Evolutionary conservation across 2,113 vertebrate genomes (phyloP), one percentile per base, ranked within the genome.

Genomic region (Merops nubicus): DNA sequence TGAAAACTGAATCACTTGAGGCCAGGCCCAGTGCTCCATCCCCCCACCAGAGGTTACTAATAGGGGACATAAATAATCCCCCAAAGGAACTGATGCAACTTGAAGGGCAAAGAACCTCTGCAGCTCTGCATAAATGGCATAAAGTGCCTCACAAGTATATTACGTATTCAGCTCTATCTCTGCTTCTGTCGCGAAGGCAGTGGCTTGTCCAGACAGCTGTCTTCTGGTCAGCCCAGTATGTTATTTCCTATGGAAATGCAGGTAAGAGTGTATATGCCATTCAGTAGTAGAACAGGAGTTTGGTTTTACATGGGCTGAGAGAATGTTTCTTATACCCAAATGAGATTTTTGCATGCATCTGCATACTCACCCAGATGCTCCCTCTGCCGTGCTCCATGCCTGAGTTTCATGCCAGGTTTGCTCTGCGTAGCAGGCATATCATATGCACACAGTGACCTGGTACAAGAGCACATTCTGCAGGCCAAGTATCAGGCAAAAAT

Each of bases 371-470:
- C 73, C 93, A 89, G 82, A 50, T 11, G 13, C 33, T 96, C 91
- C 75, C 94, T 73, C 95, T 94, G 91, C 74, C 1, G 79, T 88
- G 87, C 93, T 97, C 87, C 87, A 91, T 93, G 93, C 93, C 94
- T 62, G 86, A 88, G 85, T 67, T 65, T 86, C 80, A 75, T 38
- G 74, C 78, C 73, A 8, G 11, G 62, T 77, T 95, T 43, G 67
- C 92, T 73, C 91, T 93, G 95, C 60, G 25, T 65, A 92, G 90
- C 91, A 96, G 95, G 91, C 93, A 97, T n/a, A 90, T 97, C 93
- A 97, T 89, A 97, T 4, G 88, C 89, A 95, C 86, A 85, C 29
- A 88, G 77, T 21, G 88, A 96, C 76, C 69, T 8, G 21, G 67
- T 76, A 92, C 95, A 83, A 95, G 79, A 87, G 83, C 88, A 93